Evolutionary conservation across 2,113 vertebrate species (phyloP), one percentile per base, ranked within the genome.

Genomic region (Dascyllus trimaculatus): DNA sequence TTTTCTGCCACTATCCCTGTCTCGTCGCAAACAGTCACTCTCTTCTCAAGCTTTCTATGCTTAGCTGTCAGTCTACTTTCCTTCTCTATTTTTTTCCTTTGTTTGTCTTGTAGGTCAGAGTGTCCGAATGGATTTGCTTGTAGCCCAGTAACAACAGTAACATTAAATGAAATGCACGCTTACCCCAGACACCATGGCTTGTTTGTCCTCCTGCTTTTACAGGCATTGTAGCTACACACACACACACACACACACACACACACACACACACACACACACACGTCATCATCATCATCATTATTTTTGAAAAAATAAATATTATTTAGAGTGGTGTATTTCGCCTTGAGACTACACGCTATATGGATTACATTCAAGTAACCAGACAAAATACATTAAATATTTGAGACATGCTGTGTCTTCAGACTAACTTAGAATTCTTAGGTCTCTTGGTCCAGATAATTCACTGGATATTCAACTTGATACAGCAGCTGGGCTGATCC

Each of bases 121-220:
- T 49, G n/a, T 83, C 77, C 21, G 64, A 62, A 53, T 75, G 64
- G 74, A 83, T 85, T 82, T 81, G 54, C 57, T 65, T 70, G 54
- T 71, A 32, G 46, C 57, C 40, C 17, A 25, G n/a, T n/a, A 54
- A 21, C 22, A 65, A 59, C 62, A 72, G 35, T 40, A 29, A 54
- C 54, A 53, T 66, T 21, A 77, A 70, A 54, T 60, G 35, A 51
- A 70, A 77, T 1, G 2, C 60, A 60, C 3, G 13, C 29, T 29
- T 43, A 4, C 14, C 32, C 45, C n/a, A 13, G 46, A 53, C 46
- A 26, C 38, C 46, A 19, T 1, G 21, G 17, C 17, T 53, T 43
- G 45, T 67, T 72, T 45, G 17, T 5, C 22, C 21, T 51, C 66
- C 57, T 46, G n/a, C 54, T 43, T 40, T 68, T 21, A 51, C 29